phyloP scores from a whole-genome alignment of 2,113 vertebrate genomes.

The Antigone vipio region DNA sequence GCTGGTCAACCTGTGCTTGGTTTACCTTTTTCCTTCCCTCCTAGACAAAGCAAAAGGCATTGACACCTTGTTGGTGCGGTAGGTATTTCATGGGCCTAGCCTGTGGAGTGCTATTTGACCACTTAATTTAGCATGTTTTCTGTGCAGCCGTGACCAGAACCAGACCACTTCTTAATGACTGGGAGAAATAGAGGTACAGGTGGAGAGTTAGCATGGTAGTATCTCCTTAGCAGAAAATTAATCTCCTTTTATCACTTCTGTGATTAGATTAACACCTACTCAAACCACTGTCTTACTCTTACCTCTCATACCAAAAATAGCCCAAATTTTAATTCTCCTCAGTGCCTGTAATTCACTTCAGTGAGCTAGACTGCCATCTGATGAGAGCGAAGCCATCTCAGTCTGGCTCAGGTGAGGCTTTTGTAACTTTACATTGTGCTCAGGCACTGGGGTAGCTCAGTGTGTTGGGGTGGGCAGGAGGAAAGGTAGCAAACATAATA shows the following conservation, averaged over 20 bases:
- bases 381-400: accelerated
- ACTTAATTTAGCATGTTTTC: not conserved
- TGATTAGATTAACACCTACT: not conserved
- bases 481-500: not conserved
- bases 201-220: not conserved
- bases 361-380: accelerated
- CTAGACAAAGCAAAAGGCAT: not conserved
- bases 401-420: not conserved
- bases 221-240: not conserved
- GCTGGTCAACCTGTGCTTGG: accelerated
- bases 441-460: accelerated
- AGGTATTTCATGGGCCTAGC: not conserved
- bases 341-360: not conserved
- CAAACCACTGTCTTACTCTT: not conserved
- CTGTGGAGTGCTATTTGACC: not conserved
- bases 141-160: not conserved
- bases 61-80: accelerated
- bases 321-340: not conserved
- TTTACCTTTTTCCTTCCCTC: not conserved
- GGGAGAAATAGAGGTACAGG: not conserved
- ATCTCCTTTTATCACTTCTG: not conserved
- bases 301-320: not conserved
- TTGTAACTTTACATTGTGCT: not conserved
- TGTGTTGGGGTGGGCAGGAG: not conserved
- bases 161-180: not conserved